A percentile compares a stretch with the other conserved stretches of the same genome.
Conservation (phyloP, 1,140 invertebrate species). For the Cataglyphis hispanica region DNA sequence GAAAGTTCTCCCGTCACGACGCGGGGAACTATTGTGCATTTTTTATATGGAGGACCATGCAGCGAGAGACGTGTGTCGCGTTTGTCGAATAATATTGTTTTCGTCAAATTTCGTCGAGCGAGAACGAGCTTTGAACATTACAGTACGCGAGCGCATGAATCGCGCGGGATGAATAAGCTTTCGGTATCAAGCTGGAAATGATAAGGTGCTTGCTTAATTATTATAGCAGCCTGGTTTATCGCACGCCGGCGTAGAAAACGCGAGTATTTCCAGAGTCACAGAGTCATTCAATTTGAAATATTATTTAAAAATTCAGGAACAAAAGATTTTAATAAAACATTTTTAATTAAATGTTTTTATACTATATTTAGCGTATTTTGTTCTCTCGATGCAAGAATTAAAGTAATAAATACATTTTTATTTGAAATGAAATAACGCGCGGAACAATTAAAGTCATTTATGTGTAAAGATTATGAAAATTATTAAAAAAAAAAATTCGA, state of each 20-base stretch:
- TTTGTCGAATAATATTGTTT: slow-evolving; percentile 44
- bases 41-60: slow-evolving; percentile 17
- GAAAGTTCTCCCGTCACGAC: slow-evolving; percentile 41
- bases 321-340: slow-evolving; percentile 1
- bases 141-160: not conserved
- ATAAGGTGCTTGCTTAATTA: slow-evolving; percentile 31
- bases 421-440: not conserved
- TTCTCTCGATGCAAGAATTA: not conserved
- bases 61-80: not conserved
- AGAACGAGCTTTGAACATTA: not conserved
- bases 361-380: not conserved
- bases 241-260: not conserved
- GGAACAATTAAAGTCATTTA: not conserved
- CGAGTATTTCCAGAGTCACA: not conserved
- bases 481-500: no score
- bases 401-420: not conserved
- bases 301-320: not conserved
- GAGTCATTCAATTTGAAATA: not conserved
- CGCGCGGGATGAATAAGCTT: slow-evolving; percentile 30
- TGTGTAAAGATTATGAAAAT: not conserved
- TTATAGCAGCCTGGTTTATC: not conserved
- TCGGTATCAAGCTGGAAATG: slow-evolving; percentile 3
- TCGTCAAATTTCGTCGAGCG: slow-evolving; percentile 13
- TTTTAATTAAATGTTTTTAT: not conserved
- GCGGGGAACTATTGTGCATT: slow-evolving; percentile 33